These are phyloP conservation scores for Podabrus alpinus DNA, from an alignment of 2,888 invertebrate species.

Conservation along the genomic window DNA sequence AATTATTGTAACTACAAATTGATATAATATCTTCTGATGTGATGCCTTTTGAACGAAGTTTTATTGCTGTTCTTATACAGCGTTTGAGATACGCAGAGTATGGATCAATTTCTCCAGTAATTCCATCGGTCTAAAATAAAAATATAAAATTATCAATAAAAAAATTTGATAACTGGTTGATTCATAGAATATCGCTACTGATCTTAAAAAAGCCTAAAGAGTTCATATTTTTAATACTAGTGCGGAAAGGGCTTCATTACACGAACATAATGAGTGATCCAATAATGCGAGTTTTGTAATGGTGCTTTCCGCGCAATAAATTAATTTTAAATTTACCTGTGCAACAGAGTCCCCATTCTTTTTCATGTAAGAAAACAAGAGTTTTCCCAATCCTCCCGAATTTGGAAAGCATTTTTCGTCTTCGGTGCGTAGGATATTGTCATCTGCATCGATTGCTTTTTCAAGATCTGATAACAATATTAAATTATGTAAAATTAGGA, in stretches of 20 bases:
- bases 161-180: too few species aligned
- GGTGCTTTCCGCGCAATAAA: too few species aligned
- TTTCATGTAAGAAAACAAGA: slow-evolving; percentile 42
- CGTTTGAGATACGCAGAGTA: slow-evolving; percentile 41
- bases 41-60: slow-evolving; percentile 45
- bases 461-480: not conserved
- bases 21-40: slow-evolving; percentile 55
- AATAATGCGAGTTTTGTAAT: too few species aligned
- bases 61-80: slow-evolving; percentile 30
- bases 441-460: slow-evolving; percentile 9
- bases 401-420: slow-evolving; percentile 36
- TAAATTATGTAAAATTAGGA: too few species aligned
- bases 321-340: slow-evolving; percentile 43
- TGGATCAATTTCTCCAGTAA: slow-evolving; percentile 44
- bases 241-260: too few species aligned
- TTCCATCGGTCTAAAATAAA: slow-evolving; percentile 3
- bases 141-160: too few species aligned
- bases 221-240: too few species aligned
- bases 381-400: slow-evolving; percentile 42
- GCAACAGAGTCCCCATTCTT: slow-evolving; percentile 40
- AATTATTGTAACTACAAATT: slow-evolving; percentile 55
- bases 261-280: too few species aligned
- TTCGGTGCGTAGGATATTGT: slow-evolving; percentile 33
- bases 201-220: too few species aligned
- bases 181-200: too few species aligned